Conservation (phyloP, 2,888 invertebrate genomes). For the Synergus japonicus region DNA sequence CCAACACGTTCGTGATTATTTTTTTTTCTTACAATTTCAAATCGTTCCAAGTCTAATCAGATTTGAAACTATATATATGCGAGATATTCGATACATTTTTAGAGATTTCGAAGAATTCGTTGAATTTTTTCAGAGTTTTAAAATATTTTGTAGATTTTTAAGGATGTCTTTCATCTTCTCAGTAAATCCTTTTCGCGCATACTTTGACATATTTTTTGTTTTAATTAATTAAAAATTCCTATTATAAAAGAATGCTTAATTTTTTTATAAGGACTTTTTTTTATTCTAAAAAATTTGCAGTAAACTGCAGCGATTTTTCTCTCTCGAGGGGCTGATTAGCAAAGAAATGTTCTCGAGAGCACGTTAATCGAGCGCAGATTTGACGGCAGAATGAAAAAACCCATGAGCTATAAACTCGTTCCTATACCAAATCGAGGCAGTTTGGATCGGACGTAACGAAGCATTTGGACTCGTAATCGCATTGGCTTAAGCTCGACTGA, state of each 20-base stretch:
- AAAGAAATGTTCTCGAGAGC: slow-evolving; percentile 29
- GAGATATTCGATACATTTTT: too few species aligned
- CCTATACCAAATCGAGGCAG: slow-evolving; percentile 7
- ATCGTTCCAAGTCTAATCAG: too few species aligned
- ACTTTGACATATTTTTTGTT: background rate
- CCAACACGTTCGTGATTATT: too few species aligned
- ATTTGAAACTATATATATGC: too few species aligned
- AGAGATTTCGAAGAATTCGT: too few species aligned
- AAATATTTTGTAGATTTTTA: too few species aligned
- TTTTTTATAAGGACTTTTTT: background rate
- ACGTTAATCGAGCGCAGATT: slow-evolving; percentile 14
- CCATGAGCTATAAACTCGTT: slow-evolving; percentile 7
- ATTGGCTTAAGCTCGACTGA: slow-evolving; percentile 62
- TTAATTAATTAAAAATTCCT: background rate
- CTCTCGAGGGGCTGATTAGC: slow-evolving; percentile 11
- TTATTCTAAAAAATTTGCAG: background rate
- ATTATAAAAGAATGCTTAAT: background rate
- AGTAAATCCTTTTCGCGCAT: too few species aligned
- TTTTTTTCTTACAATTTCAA: too few species aligned
- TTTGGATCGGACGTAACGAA: slow-evolving; percentile 64
- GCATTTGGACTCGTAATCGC: slow-evolving; percentile 69
- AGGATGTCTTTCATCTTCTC: too few species aligned
- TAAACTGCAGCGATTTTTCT: background rate
- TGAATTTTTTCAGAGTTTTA: too few species aligned
- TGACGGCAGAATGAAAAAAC: slow-evolving; percentile 20